A percentile compares a stretch with the other conserved stretches of the same genome.
phyloP scores from a whole-genome alignment of 2,888 invertebrate species.

The Drosophila siamana region DNA sequence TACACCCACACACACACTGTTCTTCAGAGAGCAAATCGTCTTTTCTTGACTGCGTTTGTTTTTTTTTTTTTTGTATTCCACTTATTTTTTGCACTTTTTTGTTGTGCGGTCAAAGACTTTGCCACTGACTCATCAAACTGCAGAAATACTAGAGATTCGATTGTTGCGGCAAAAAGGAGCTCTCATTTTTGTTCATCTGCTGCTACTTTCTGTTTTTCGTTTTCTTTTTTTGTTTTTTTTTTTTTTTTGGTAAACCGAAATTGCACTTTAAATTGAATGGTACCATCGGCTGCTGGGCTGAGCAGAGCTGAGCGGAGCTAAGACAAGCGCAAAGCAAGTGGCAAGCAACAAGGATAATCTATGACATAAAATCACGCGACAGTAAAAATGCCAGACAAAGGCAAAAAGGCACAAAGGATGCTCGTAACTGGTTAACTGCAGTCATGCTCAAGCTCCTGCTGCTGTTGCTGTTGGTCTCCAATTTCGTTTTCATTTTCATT shows the following conservation, averaged over 20 bases:
- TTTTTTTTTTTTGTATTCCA: not conserved
- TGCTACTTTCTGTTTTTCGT: slow-evolving; percentile 2
- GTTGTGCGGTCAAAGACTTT: slow-evolving; percentile 73
- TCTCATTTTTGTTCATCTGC: not conserved
- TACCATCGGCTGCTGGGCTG: slow-evolving; percentile 6
- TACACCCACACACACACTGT: not conserved
- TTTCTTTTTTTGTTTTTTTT: not conserved
- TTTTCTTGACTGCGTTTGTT: slow-evolving; percentile 1
- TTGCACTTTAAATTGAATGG: slow-evolving; percentile 77
- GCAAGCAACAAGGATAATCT: slow-evolving; percentile 58
- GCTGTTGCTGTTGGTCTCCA: not conserved
- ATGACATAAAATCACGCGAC: slow-evolving; percentile 79
- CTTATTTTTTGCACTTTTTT: slow-evolving; percentile 12
- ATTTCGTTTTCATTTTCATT: not conserved
- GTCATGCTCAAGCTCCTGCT: slow-evolving; percentile 10
- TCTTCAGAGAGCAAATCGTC: not conserved
- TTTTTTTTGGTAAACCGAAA: slow-evolving; percentile 57
- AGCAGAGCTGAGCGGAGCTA: not conserved
- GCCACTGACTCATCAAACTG: slow-evolving; percentile 67
- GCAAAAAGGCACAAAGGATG: slow-evolving; percentile 50
- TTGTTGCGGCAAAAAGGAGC: slow-evolving; percentile 22
- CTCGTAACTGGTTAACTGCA: slow-evolving; percentile 48
- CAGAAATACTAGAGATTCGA: slow-evolving; percentile 16
- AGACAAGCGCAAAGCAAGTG: not conserved
- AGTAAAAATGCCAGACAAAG: slow-evolving; percentile 75